phyloP scores from a whole-genome alignment of 1,140 invertebrate genomes.

The Brachionus asplanchnoidis region DNA sequence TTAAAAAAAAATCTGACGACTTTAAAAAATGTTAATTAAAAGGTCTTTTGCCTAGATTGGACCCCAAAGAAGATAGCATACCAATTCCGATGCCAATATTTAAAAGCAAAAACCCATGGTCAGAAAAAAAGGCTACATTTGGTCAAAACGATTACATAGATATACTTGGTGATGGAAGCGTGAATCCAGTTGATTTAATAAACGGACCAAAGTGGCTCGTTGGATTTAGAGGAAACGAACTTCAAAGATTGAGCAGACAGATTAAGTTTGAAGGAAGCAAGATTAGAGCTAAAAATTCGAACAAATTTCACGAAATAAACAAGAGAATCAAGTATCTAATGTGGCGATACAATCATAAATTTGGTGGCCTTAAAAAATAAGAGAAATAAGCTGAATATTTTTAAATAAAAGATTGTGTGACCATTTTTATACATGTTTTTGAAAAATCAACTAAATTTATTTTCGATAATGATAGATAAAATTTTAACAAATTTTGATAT shows the following conservation, averaged over 20 bases:
- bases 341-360: slow-evolving; percentile 40
- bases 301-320: neutral
- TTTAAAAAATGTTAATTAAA: neutral
- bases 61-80: neutral
- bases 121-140: slow-evolving; percentile 70
- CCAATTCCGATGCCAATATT: slow-evolving; percentile 63
- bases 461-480: no score
- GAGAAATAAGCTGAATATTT: neutral
- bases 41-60: slow-evolving; percentile 26
- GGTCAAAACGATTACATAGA: slow-evolving; percentile 94
- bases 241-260: slow-evolving; percentile 47
- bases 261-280: slow-evolving; percentile 47
- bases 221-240: slow-evolving; percentile 78
- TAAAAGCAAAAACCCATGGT: slow-evolving; percentile 69
- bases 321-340: slow-evolving; percentile 2
- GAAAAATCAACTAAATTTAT: no score
- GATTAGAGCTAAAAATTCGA: slow-evolving; percentile 26
- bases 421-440: no score
- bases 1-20: no score
- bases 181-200: slow-evolving; percentile 75
- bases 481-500: no score
- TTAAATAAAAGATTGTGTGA: neutral
- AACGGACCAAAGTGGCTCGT: slow-evolving; percentile 77
- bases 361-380: slow-evolving; percentile 37
- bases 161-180: slow-evolving; percentile 73